These are phyloP conservation scores for Clivina fossor DNA, from an alignment of 2,888 invertebrate genomes.

Conservation along the genomic window DNA sequence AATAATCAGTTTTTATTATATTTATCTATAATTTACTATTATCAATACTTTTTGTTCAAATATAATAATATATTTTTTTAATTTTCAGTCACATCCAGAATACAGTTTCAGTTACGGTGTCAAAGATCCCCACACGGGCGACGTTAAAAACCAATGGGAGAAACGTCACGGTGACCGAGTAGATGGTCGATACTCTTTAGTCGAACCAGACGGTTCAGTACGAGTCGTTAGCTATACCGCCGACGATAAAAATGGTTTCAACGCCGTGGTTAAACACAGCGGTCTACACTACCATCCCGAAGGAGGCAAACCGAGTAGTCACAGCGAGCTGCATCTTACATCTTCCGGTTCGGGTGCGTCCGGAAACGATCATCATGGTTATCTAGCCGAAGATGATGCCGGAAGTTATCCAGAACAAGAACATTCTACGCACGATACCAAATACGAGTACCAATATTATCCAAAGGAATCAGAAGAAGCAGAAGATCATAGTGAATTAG, in stretches of 20 bases:
- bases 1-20: no score
- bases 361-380: conserved; percentile 2
- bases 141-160: conserved; percentile 65
- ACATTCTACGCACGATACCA: conserved; percentile 28
- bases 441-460: conserved; percentile 35
- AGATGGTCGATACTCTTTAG: conserved; percentile 66
- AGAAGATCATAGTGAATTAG: conserved; percentile 15
- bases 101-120: conserved; percentile 67
- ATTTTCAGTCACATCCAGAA: conserved; percentile 58
- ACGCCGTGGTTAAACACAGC: conserved; percentile 60
- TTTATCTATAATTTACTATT: no score
- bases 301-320: conserved; percentile 40
- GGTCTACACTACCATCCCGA: conserved; percentile 52
- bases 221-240: conserved; percentile 64
- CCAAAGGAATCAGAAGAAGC: conserved; percentile 28
- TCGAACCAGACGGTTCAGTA: conserved; percentile 67
- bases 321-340: conserved; percentile 37
- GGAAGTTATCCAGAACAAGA: conserved; percentile 21
- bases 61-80: no score
- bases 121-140: conserved; percentile 61
- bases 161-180: conserved; percentile 63
- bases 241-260: conserved; percentile 60
- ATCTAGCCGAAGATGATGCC: conserved; percentile 27
- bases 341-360: conserved; percentile 41
- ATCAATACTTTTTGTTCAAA: no score